phyloP scores from a whole-genome alignment of 2,888 invertebrate genomes.

The Machimus rusticus region DNA sequence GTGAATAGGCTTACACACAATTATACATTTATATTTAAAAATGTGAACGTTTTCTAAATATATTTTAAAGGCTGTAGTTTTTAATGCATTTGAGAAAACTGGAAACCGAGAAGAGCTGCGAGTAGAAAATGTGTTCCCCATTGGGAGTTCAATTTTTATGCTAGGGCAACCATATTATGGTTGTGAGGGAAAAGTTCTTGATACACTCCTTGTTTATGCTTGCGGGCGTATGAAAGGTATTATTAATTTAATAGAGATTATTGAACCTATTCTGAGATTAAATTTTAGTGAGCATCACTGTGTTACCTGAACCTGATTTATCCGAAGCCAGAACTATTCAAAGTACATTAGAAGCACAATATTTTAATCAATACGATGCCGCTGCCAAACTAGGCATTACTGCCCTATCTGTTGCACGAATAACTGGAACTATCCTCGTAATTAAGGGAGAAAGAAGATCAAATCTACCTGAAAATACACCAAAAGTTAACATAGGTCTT shows the following conservation, averaged over 20 bases:
- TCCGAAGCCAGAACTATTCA: constrained; percentile 52
- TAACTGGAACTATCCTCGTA: constrained; percentile 86
- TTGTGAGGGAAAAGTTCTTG: constrained; percentile 74
- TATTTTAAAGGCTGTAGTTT: constrained; percentile 70
- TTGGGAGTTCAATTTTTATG: constrained; percentile 76
- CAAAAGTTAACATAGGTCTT: constrained; percentile 83
- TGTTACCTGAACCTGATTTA: constrained; percentile 57
- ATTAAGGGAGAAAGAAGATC: constrained; percentile 64
- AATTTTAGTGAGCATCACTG: constrained; percentile 55
- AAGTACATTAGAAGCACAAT: constrained; percentile 52
- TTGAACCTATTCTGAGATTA: neutral
- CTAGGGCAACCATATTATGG: constrained; percentile 84
- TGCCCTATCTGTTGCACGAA: constrained; percentile 76
- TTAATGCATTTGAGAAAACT: constrained; percentile 63
- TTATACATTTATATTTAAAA: neutral
- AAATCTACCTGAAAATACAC: constrained; percentile 59
- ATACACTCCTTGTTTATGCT: constrained; percentile 56
- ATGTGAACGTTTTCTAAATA: neutral
- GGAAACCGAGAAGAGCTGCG: constrained; percentile 57
- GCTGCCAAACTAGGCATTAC: constrained; percentile 67
- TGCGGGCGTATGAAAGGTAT: constrained; percentile 59
- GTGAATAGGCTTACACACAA: constrained; percentile 47
- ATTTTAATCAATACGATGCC: constrained; percentile 54
- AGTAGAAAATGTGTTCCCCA: constrained; percentile 71
- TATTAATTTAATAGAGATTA: neutral